These are phyloP conservation scores for Meloidogyne exigua DNA, from an alignment of 1,140 invertebrate genomes.

Conservation along the genomic window DNA sequence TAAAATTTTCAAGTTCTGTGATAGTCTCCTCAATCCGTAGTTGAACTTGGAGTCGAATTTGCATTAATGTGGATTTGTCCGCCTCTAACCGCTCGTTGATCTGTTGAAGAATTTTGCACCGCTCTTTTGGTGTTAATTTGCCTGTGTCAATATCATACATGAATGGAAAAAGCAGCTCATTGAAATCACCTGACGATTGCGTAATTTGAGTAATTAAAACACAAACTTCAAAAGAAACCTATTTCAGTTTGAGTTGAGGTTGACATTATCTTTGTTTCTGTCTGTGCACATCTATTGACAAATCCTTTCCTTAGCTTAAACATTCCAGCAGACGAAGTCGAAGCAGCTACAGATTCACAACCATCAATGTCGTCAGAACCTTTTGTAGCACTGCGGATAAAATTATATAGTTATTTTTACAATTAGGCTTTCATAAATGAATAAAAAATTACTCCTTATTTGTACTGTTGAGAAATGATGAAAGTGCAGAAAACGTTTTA, in stretches of 20 bases:
- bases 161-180: background rate
- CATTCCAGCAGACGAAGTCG: background rate
- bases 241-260: slow-evolving; percentile 3
- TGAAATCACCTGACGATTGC: background rate
- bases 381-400: slow-evolving; percentile 3
- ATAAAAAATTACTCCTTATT: background rate
- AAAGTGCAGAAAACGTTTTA: slow-evolving; percentile 48
- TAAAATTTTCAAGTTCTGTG: background rate
- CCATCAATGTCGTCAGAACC: background rate
- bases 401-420: background rate
- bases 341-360: background rate
- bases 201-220: background rate
- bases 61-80: slow-evolving; percentile 36
- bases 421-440: too few relatives aligned
- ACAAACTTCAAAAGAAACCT: background rate
- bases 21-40: slow-evolving; percentile 42
- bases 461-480: background rate
- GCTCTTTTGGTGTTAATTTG: slow-evolving; percentile 28
- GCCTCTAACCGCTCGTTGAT: slow-evolving; percentile 40
- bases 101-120: slow-evolving; percentile 35
- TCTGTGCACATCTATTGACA: background rate
- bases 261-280: background rate
- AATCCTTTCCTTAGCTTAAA: background rate
- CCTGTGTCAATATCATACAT: slow-evolving; percentile 6
- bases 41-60: slow-evolving; percentile 45